A percentile compares a stretch with the other conserved stretches of the same genome.
These are phyloP conservation scores for Ophioninae sp. DNA, from an alignment of 2,888 invertebrate genomes.

Conservation along the genomic window DNA sequence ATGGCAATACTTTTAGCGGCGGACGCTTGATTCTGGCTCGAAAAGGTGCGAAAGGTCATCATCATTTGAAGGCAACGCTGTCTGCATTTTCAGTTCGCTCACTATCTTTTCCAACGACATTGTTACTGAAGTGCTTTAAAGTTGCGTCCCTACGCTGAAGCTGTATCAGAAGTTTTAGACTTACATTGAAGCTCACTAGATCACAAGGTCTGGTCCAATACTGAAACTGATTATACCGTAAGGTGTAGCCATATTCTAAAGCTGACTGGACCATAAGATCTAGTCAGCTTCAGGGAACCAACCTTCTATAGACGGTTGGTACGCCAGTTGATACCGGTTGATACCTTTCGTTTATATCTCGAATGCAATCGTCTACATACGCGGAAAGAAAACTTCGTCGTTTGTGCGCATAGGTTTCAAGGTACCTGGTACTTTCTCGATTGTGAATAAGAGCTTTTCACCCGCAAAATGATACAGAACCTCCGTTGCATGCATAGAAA, in stretches of 20 bases:
- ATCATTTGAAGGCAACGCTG: conserved; percentile 56
- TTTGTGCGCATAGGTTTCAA: neutral
- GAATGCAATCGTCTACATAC: neutral
- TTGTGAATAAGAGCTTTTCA: conserved; percentile 18
- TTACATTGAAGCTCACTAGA: neutral
- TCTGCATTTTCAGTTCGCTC: conserved; percentile 30
- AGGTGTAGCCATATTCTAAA: too few relatives aligned
- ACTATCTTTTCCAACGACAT: conserved; percentile 16
- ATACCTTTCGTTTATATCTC: conserved; percentile 10
- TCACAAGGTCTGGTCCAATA: neutral
- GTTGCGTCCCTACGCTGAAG: conserved; percentile 14
- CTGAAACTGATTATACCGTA: too few relatives aligned
- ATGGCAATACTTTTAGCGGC: conserved; percentile 21
- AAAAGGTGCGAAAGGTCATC: conserved; percentile 34
- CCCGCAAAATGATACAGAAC: conserved; percentile 8
- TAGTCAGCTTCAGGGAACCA: too few relatives aligned
- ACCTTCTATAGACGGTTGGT: too few relatives aligned
- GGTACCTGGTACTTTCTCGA: conserved; percentile 14
- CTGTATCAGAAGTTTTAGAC: neutral
- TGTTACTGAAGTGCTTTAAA: neutral
- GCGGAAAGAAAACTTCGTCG: neutral
- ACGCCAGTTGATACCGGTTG: neutral
- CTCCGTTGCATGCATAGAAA: conserved; percentile 16
- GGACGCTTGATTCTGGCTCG: conserved; percentile 23
- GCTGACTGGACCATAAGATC: too few relatives aligned